A percentile compares a stretch with the other conserved stretches of the same genome.
phyloP scores from a whole-genome alignment of 1,140 invertebrate species.

The Trichonephila inaurata region DNA sequence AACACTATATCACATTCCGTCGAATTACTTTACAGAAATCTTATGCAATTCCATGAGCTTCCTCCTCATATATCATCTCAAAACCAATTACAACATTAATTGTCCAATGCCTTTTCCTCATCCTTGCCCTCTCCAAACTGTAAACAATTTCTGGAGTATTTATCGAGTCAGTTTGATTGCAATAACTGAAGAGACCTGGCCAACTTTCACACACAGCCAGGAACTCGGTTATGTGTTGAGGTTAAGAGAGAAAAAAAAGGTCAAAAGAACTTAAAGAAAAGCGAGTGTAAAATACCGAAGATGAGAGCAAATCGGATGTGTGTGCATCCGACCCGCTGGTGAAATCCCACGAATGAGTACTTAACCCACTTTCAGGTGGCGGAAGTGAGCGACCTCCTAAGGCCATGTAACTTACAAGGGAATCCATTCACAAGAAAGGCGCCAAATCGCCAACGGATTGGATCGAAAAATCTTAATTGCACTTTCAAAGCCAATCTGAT shows the following conservation, averaged over 20 bases:
- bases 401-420: neutral
- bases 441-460: neutral
- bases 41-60: no score
- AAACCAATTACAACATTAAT: no score
- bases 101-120: no score
- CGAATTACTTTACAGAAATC: no score
- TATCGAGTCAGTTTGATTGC: no score
- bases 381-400: conserved; percentile 37
- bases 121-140: no score
- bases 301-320: conserved; percentile 33
- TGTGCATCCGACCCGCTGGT: conserved; percentile 30
- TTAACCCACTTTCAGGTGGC: conserved; percentile 56
- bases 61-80: no score
- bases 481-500: neutral
- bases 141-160: no score
- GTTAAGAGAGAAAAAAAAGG: conserved; percentile 19
- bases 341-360: conserved; percentile 54
- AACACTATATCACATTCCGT: no score
- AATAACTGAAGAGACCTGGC: neutral
- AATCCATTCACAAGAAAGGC: neutral
- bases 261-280: conserved; percentile 39
- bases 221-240: neutral
- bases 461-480: conserved; percentile 9
- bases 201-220: conserved; percentile 52
- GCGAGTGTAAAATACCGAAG: conserved; percentile 36